Conservation (phyloP, 2,113 vertebrate species). For the Blennius ocellaris region DNA sequence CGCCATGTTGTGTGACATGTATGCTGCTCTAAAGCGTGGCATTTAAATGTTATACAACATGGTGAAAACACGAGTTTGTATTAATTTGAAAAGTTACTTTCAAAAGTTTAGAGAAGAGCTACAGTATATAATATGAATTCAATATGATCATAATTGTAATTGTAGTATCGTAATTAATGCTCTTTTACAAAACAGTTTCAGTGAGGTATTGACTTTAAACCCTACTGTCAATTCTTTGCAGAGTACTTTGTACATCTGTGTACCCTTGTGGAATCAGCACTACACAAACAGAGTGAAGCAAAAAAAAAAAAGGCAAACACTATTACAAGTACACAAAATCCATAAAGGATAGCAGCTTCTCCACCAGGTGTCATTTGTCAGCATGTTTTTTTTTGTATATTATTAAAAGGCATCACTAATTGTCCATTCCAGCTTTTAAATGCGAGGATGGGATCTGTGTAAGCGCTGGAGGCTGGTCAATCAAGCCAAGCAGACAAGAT, state of each 20-base stretch:
- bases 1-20: neutral
- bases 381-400: neutral
- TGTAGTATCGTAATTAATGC: no score
- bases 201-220: no score
- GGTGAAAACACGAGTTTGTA: neutral
- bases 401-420: neutral
- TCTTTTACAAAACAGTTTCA: no score
- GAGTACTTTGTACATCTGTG: neutral
- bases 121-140: no score
- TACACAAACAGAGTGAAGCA: no score
- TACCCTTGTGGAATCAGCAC: neutral
- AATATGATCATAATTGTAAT: no score
- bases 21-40: neutral
- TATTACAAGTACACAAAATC: neutral
- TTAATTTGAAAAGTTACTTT: no score
- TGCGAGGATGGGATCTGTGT: neutral
- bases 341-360: neutral
- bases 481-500: conserved; percentile 26
- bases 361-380: neutral
- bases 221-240: no score
- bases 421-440: neutral
- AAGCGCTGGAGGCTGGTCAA: neutral
- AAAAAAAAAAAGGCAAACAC: neutral
- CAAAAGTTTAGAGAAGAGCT: no score
- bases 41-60: neutral